Conservation (phyloP, 37 sponge, comb jelly and placozoan species). For the Sycon ciliatum region DNA sequence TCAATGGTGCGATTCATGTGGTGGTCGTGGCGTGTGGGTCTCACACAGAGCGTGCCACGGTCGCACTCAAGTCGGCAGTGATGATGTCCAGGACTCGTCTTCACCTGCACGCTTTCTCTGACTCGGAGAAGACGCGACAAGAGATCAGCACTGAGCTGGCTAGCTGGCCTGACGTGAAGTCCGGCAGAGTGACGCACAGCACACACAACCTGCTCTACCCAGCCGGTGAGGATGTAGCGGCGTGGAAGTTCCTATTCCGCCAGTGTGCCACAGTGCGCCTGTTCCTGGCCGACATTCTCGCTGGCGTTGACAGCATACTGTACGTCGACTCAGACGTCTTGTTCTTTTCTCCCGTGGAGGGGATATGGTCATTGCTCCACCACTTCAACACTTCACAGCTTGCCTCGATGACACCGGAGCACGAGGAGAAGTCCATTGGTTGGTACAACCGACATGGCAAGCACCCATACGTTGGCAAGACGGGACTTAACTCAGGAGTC, state of each 20-base stretch:
- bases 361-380: constrained; percentile 8
- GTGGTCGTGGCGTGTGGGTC: constrained; percentile 1
- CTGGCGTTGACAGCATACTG: background rate
- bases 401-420: constrained; percentile 14
- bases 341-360: constrained; percentile 19
- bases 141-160: background rate
- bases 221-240: background rate
- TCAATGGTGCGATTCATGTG: too few species aligned
- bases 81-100: background rate
- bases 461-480: constrained; percentile 27
- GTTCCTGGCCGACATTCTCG: constrained; percentile 30
- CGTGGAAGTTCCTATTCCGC: constrained; percentile 33
- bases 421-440: constrained; percentile 19
- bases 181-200: background rate
- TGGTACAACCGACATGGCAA: constrained; percentile 34
- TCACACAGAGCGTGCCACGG: background rate
- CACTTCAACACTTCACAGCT: constrained; percentile 12
- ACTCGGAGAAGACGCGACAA: too few species aligned
- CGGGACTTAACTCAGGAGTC: constrained; percentile 31
- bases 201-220: background rate
- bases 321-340: constrained; percentile 37
- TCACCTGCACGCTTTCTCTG: background rate
- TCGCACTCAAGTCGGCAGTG: background rate
- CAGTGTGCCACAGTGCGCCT: constrained; percentile 28
- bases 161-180: background rate